Evolutionary conservation across 1,140 invertebrate species (phyloP), one percentile per base, ranked within the genome.

Genomic region (Atta colombica): DNA sequence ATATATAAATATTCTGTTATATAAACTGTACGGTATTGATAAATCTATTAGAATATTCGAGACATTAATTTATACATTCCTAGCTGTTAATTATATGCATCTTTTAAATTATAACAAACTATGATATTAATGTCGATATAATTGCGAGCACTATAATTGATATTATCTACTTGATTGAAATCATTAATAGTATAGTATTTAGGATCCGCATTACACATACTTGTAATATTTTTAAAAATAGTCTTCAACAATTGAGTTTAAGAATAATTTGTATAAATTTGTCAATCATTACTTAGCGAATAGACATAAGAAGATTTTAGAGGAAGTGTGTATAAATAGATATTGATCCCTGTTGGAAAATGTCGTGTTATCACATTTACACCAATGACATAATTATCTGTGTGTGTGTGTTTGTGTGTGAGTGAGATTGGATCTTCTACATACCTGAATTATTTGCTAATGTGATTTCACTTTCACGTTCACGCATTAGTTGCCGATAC

Each of bases 401-500:
- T n/a, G 75, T 31, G 3, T 3, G 2, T 31, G 31, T 31, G 3
- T 31, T 18, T n/a, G 75, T 49, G 28, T n/a, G 75, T 31, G 3
- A 5, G 31, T 31, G 4, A 78, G 4, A 78, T 31, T 8, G 25
- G 16, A 16, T 39, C 6, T 39, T 45, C 21, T 16, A 45, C n/a
- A 4, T n/a, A 4, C 8, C 18, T 16, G 5, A 60, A 16, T 12
- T 14, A 77, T 8, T 7, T 16, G 1, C 12, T 39, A 53, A 55
- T 55, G n/a, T 66, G 53, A 12, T 66, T 25, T 55, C 49, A 69
- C 31, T 81, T 58, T 69, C 51, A 69, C 28, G 18, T 80, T 80
- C n/a, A 10, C 77, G 77, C 77, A 28, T 69, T 55, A 71, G n/a
- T 45, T 35, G 65, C 18, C 35, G 68, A 53, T 35, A 39, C 53